Conservation (phyloP, 1,140 invertebrate species). For the Mizuhopecten yessoensis region DNA sequence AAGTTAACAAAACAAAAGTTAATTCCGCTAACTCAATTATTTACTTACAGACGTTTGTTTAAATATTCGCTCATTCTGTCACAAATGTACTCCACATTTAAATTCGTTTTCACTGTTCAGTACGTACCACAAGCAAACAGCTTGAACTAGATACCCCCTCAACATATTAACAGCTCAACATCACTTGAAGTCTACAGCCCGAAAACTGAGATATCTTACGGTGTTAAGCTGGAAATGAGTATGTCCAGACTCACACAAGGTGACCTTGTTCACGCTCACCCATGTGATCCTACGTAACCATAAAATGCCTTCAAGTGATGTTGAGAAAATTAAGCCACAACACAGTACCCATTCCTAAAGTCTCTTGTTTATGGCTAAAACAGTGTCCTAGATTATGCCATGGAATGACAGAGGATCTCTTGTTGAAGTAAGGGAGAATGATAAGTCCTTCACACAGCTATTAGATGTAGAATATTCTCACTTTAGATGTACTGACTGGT, state of each 20-base stretch:
- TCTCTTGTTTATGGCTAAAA: neutral
- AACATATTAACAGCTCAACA: too few relatives aligned
- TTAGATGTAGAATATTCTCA: slow-evolving; percentile 98
- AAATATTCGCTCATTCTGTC: neutral
- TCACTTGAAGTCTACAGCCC: too few relatives aligned
- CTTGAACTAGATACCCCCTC: too few relatives aligned
- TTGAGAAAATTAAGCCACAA: too few relatives aligned
- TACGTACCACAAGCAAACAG: too few relatives aligned
- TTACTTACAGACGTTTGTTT: neutral
- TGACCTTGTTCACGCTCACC: neutral
- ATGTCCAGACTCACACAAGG: neutral
- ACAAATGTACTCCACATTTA: neutral
- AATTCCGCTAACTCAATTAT: too few relatives aligned
- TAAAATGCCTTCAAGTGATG: too few relatives aligned
- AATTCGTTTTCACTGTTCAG: neutral
- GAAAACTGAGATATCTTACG: too few relatives aligned
- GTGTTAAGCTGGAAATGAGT: too few relatives aligned
- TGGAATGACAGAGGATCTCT: neutral
- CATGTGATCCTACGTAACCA: neutral
- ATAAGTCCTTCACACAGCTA: slow-evolving; percentile 74
- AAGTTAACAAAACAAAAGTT: too few relatives aligned
- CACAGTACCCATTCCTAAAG: neutral
- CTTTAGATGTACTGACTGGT: slow-evolving; percentile 96
- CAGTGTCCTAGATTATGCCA: neutral
- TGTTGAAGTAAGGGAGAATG: neutral